Evolutionary conservation across 2,797 vertebrate genomes (phyloP), one percentile per base, ranked within the genome.

Genomic region (Apogon talboti): DNA sequence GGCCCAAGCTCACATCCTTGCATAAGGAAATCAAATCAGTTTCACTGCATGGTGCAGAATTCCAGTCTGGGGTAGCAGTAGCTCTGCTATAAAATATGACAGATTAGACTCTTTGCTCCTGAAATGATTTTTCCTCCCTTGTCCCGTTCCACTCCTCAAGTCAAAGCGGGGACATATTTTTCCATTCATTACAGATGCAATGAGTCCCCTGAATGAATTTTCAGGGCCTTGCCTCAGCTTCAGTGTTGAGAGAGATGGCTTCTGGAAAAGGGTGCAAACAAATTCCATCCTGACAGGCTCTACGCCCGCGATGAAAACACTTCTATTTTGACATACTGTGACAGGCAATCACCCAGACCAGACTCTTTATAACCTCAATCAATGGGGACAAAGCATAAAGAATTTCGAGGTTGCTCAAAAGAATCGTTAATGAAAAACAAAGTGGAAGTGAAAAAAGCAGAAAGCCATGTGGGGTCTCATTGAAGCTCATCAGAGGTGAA

Each of bases 41-140:
- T 82, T 78, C 83, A 70, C 78, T 78, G 85, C 81, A 83, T 74
- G 77, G 77, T 80, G 74, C 81, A 78, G 79, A 79, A 85, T 85
- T 89, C 82, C 82, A 81, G 85, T 78, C 88, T 88, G 80, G 83
- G 67, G 83, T 61, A 67, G 81, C 79, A 86, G 80, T 78, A 84
- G 82, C 83, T 53, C 66, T 21, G 62, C 81, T 79, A 85, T 91
- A 90, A 91, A 91, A 89, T 86, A 86, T 83, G 83, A 90, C 77
- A 70, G 74, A 83, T 91, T 82, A 81, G 75, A 79, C 70, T 87
- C 63, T 63, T 67, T 76, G 83, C 83, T 83, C 72, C 82, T 72
- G 69, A 81, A 86, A 87, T 83, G 67, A 76, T 71, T 90, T 90
- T 89, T 87, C 83, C 86, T 85, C 67, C 48, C 66, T 37, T 68